Conservation (phyloP, 2,888 invertebrate species). For the Nomada ferruginata region DNA sequence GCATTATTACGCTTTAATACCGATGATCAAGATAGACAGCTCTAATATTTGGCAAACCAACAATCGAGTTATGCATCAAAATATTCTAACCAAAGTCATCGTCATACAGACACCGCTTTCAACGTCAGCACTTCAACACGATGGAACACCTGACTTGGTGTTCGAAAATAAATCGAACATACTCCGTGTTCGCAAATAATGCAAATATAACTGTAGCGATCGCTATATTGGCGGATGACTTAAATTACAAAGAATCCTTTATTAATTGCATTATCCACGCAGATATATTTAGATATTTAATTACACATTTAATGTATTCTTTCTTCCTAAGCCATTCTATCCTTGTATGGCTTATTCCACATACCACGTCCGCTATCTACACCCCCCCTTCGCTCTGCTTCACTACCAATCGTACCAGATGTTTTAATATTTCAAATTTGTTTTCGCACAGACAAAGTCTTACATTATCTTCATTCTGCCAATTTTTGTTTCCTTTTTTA, state of each 20-base stretch:
- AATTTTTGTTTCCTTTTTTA: no score
- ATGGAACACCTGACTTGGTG: constrained; percentile 34
- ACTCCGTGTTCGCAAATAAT: constrained; percentile 28
- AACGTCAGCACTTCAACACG: constrained; percentile 66
- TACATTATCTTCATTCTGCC: no score
- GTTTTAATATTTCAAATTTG: no score
- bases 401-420: no score
- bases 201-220: not conserved
- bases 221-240: not conserved
- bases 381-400: accelerated
- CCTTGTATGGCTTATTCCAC: no score
- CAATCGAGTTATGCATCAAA: constrained; percentile 34
- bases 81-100: constrained; percentile 61
- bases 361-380: no score
- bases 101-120: constrained; percentile 32
- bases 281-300: not conserved
- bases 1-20: constrained; percentile 86
- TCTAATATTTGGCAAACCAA: constrained; percentile 39
- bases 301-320: no score
- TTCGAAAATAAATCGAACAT: constrained; percentile 46
- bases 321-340: no score
- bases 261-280: not conserved
- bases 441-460: no score
- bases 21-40: not conserved
- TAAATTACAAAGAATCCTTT: not conserved